phyloP scores from a whole-genome alignment of 1,140 invertebrate species.

The Conopomorpha cramerella region DNA sequence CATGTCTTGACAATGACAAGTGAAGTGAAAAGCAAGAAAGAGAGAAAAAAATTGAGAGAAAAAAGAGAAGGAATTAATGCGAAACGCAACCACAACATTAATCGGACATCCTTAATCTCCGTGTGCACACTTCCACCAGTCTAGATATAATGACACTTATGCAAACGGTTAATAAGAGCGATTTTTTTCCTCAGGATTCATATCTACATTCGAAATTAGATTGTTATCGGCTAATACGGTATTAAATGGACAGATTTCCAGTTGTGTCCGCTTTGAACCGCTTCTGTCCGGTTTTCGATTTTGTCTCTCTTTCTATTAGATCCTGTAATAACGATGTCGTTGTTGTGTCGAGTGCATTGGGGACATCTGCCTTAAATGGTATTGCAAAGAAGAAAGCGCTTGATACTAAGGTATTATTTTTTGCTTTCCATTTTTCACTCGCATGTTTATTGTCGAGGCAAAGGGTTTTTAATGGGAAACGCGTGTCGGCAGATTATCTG shows the following conservation, averaged over 20 bases:
- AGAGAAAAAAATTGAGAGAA: too few species aligned
- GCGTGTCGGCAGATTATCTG: not conserved
- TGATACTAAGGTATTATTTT: conserved; percentile 38
- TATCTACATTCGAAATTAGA: conserved; percentile 38
- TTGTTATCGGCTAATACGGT: conserved; percentile 35
- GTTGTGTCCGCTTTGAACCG: conserved; percentile 29
- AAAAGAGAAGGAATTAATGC: too few species aligned
- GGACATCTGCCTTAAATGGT: too few species aligned
- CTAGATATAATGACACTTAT: too few species aligned
- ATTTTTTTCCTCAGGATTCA: too few species aligned
- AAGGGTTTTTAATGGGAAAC: not conserved
- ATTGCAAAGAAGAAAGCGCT: conserved; percentile 25
- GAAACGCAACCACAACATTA: conserved; percentile 12
- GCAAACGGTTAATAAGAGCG: too few species aligned
- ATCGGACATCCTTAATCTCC: conserved; percentile 14
- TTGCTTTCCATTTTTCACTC: too few species aligned
- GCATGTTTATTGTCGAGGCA: too few species aligned
- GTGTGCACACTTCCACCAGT: too few species aligned
- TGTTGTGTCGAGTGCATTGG: too few species aligned
- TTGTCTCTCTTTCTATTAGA: too few species aligned
- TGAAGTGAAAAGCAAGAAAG: not conserved
- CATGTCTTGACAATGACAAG: not conserved
- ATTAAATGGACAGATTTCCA: conserved; percentile 27
- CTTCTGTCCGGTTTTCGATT: conserved; percentile 1
- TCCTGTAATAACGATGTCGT: too few species aligned